phyloP scores from a whole-genome alignment of 2,113 vertebrate species.

The Myrmecobius fasciatus region DNA sequence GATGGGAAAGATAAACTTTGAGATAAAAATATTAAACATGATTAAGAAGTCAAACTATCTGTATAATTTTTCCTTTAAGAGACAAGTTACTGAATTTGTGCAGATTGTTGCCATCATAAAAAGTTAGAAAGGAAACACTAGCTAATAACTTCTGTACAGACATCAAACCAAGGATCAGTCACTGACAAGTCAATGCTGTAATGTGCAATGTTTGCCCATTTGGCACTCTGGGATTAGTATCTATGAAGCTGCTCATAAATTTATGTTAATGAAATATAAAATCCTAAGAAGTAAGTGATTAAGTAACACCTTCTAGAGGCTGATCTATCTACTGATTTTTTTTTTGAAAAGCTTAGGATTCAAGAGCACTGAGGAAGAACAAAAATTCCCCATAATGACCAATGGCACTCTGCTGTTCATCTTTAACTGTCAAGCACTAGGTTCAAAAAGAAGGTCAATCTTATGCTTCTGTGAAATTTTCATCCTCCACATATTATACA shows the following conservation, averaged over 20 bases:
- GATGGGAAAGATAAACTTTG: not conserved
- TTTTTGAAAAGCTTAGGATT: conserved; percentile 15
- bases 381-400: not conserved
- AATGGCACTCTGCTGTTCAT: not conserved
- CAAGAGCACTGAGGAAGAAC: not conserved
- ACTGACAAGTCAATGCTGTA: not conserved
- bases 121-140: not conserved
- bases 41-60: too few relatives aligned
- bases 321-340: not conserved
- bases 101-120: not conserved
- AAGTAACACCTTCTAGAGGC: not conserved
- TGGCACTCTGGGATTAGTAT: conserved; percentile 14
- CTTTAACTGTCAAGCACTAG: not conserved
- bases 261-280: conserved; percentile 33
- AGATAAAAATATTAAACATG: not conserved
- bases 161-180: not conserved
- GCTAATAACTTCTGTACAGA: not conserved
- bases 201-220: not conserved
- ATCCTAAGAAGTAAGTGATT: not conserved
- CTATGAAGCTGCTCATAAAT: not conserved
- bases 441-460: not conserved
- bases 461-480: not conserved
- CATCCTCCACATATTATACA: not conserved
- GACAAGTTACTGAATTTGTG: not conserved
- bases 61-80: too few relatives aligned